Percentiles rank a stretch among this genome's conserved stretches.
Conservation (phyloP, 1,140 invertebrate genomes). For the Diorhabda sublineata region DNA sequence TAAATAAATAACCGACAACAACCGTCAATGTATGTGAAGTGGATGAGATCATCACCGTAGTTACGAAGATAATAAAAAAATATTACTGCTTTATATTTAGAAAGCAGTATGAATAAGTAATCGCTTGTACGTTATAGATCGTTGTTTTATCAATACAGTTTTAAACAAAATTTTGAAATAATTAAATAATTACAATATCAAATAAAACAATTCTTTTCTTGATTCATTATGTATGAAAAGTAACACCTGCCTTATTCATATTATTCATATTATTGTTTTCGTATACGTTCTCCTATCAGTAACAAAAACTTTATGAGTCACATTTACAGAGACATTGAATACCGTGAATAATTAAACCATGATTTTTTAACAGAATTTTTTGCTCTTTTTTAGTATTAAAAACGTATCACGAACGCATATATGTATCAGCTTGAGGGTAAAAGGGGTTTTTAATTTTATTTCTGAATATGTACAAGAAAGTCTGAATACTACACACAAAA, state of each 20-base stretch:
- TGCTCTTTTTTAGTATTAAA: too few species aligned
- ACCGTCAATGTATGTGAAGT: not conserved
- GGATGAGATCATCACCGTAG: not conserved
- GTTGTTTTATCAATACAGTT: not conserved
- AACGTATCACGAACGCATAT: too few species aligned
- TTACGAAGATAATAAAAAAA: not conserved
- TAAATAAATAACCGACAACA: not conserved
- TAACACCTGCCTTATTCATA: not conserved
- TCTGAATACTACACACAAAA: too few species aligned
- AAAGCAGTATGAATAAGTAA: not conserved
- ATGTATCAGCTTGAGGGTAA: too few species aligned
- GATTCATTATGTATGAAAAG: not conserved
- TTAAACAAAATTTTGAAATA: not conserved
- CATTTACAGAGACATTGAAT: not conserved
- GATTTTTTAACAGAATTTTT: not conserved
- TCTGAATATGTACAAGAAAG: too few species aligned
- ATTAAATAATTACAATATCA: not conserved
- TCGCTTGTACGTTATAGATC: not conserved
- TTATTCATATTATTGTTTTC: not conserved
- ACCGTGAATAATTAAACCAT: not conserved
- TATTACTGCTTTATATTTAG: not conserved
- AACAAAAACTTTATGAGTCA: not conserved
- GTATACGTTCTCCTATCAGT: too few species aligned
- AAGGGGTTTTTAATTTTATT: too few species aligned
- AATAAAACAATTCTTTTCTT: too few species aligned